Percentiles rank a stretch among this genome's conserved stretches.
These are phyloP conservation scores for Psilanteris sp. DNA, from an alignment of 1,140 invertebrate species.

Conservation along the genomic window DNA sequence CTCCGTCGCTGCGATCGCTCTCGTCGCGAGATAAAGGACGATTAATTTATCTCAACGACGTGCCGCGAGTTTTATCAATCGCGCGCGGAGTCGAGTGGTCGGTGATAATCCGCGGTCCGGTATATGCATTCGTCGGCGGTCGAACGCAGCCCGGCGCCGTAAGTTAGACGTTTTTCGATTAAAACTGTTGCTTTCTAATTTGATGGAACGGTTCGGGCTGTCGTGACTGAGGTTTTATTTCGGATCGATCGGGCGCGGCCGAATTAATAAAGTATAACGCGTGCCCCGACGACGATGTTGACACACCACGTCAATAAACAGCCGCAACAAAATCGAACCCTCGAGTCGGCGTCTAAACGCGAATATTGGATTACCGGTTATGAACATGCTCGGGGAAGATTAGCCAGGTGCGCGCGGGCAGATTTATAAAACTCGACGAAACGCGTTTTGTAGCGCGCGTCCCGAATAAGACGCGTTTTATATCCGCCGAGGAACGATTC, in stretches of 20 bases:
- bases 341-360: constrained; percentile 16
- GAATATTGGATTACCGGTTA: constrained; percentile 41
- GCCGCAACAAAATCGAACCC: constrained; percentile 25
- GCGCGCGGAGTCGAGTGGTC: too few species aligned
- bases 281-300: constrained; percentile 6
- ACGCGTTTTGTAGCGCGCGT: background rate
- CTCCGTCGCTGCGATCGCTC: background rate
- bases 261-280: constrained; percentile 20
- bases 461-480: constrained; percentile 25
- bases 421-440: constrained; percentile 19
- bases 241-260: background rate
- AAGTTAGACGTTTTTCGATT: constrained; percentile 5
- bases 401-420: constrained; percentile 32
- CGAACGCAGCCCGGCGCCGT: background rate
- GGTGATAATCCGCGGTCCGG: constrained; percentile 8
- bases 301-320: constrained; percentile 14
- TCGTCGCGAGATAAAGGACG: constrained; percentile 1
- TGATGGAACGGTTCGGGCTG: background rate
- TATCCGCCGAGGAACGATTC: constrained; percentile 8
- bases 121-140: constrained; percentile 2
- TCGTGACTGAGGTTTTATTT: background rate
- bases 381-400: constrained; percentile 11
- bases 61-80: constrained; percentile 10
- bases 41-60: constrained; percentile 10
- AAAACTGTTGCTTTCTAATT: constrained; percentile 13